These are phyloP conservation scores for Gymnorhina tibicen DNA, from an alignment of 2,113 vertebrate species.

Conservation along the genomic window DNA sequence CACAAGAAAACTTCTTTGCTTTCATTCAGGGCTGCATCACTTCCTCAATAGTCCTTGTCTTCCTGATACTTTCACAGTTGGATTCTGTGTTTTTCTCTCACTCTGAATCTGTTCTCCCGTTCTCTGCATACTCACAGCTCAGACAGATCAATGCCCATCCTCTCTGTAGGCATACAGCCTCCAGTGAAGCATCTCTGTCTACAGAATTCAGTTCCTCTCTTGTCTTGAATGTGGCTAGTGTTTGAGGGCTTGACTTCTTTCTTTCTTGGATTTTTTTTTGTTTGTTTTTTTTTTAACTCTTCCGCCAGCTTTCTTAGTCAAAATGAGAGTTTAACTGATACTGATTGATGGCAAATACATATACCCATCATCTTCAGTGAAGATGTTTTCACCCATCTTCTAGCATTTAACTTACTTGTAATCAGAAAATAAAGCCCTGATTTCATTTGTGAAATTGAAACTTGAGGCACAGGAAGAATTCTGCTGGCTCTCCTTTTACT, in stretches of 20 bases:
- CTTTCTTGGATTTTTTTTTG: background rate
- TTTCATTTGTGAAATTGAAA: background rate
- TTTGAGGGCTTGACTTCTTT: background rate
- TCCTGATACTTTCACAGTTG: conserved; percentile 7
- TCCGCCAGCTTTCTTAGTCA: background rate
- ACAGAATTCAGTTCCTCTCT: background rate
- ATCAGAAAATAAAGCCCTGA: background rate
- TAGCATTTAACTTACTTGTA: background rate
- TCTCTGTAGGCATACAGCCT: background rate
- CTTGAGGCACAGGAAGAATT: background rate
- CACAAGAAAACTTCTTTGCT: background rate
- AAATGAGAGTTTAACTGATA: background rate
- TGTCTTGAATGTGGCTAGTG: background rate
- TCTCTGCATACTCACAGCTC: background rate
- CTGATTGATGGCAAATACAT: background rate
- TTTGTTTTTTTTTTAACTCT: background rate
- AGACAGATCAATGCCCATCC: background rate
- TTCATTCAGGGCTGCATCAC: background rate
- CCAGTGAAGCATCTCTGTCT: background rate
- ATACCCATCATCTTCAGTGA: background rate
- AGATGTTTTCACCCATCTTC: background rate
- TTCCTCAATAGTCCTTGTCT: conserved; percentile 2
- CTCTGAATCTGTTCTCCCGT: background rate
- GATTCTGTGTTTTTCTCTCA: background rate
- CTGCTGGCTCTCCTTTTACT: background rate